Evolutionary conservation across 2,888 invertebrate species (phyloP).

Genomic region (Lasius platythorax): DNA sequence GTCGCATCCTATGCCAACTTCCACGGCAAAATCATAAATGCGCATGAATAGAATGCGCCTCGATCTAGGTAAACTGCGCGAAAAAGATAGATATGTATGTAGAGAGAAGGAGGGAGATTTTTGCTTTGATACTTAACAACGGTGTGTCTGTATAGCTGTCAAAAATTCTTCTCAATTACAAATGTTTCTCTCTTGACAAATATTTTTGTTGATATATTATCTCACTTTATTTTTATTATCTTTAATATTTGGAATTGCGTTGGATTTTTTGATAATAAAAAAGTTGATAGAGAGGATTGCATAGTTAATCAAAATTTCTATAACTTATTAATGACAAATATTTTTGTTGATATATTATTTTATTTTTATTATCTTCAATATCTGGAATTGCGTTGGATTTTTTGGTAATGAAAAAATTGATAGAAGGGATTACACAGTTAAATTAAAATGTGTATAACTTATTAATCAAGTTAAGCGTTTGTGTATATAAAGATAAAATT

Average conservation of each 20-base stretch:
- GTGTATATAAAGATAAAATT: neutral
- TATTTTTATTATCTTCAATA: neutral
- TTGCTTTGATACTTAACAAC: neutral
- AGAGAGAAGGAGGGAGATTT: neutral
- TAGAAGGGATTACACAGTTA: neutral
- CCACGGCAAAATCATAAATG: slow-evolving; percentile 26
- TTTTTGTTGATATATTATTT: neutral
- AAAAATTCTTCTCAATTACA: neutral
- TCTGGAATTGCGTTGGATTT: neutral
- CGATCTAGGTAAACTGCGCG: neutral
- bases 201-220: neutral
- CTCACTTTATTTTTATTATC: neutral
- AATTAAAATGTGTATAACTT: neutral
- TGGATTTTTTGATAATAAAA: neutral
- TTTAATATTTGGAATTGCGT: neutral
- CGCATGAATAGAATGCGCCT: slow-evolving; percentile 18
- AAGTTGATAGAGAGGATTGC: neutral
- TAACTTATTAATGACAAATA: neutral
- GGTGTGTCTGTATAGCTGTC: neutral
- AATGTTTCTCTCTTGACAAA: neutral
- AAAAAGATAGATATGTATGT: neutral
- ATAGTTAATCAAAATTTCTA: neutral
- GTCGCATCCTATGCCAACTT: slow-evolving; percentile 32
- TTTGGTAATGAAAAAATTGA: neutral
- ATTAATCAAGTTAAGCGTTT: neutral